Conservation (phyloP, 2,888 invertebrate genomes). For the Pyrrhosoma nymphula region DNA sequence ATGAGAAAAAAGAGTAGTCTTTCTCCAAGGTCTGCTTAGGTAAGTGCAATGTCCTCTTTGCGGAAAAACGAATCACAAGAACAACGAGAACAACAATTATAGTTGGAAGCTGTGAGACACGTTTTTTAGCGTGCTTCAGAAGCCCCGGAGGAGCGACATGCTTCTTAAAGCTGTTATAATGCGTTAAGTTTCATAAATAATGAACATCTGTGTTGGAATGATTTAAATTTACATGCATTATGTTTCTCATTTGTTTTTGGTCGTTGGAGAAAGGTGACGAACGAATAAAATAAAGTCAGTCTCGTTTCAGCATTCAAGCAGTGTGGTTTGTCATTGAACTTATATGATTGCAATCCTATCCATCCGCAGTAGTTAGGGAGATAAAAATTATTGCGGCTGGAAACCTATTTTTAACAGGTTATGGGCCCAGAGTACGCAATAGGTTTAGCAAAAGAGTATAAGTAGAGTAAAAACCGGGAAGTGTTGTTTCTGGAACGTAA, state of each 20-base stretch:
- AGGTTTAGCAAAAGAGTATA: background rate
- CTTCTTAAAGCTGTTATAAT: no score
- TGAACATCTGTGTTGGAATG: background rate
- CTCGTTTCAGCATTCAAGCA: background rate
- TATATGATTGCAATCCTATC: background rate
- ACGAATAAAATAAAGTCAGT: background rate
- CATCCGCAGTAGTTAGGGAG: background rate
- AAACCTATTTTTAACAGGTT: background rate
- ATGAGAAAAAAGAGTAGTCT: no score
- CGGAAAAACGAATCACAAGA: no score
- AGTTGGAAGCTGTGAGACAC: no score
- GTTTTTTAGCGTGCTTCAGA: no score
- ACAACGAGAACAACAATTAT: no score
- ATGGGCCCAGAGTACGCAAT: background rate
- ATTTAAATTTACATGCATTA: conserved; percentile 3
- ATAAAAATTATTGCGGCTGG: background rate
- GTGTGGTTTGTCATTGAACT: background rate
- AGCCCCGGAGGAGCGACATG: no score
- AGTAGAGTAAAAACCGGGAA: background rate
- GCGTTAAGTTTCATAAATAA: background rate
- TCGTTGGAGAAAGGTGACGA: background rate
- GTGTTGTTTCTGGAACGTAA: background rate
- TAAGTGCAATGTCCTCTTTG: no score
- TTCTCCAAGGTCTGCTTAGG: no score
- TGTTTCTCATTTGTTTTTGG: background rate